Base-by-base conservation (phyloP, 2,113 vertebrate species). In the Brachyistius frenatus region DNA sequence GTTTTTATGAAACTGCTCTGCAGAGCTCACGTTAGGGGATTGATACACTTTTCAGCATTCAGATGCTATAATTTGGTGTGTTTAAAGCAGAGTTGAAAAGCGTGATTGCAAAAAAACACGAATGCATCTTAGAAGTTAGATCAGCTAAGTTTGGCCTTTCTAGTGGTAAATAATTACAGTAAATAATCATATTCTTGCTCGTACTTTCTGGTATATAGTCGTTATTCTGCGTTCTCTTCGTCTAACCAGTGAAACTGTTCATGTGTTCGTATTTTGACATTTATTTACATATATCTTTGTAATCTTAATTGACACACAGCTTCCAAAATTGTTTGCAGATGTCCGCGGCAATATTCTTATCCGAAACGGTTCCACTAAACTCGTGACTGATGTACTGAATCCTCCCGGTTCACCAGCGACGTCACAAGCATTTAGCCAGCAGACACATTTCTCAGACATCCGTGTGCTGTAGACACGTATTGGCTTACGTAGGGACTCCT, bases 331-430 rank as follows among this genome's bases (percentile, higher is more conserved):
- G 41, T 86, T 76, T 75, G 39, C 68, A 76, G 73, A 77, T 15
- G 61, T 85, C 71, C 52, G 47, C 62, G 39, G 84, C 86, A 84
- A 86, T 89, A 88, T 53, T 65, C 73, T 53, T 44, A 72, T 36
- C 57, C 50, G 23, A 23, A 23, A 23, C 61, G 15, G 74, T 81
- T 76, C 52, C 70, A 36, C 62, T 36, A 0, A n/a, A 37, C 46
- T 79, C 54, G 31, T 55, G 63, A 75, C 58, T 69, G 81, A 83
- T 35, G 64, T 67, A 30, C 63, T 37, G 54, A 76, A 53, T 75
- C 61, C 58, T 73, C 76, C 64, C 39, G 67, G 83, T 76, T 86
- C 90, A 91, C 88, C 89, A 91, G 91, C 86, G 67, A 81, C 72
- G 75, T 7, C 41, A 73, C n/a, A 6, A 83, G 75, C 84, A 49